Evolutionary conservation across 2,888 invertebrate species (phyloP), one percentile per base, ranked within the genome.

Genomic region (Drosophila merina): DNA sequence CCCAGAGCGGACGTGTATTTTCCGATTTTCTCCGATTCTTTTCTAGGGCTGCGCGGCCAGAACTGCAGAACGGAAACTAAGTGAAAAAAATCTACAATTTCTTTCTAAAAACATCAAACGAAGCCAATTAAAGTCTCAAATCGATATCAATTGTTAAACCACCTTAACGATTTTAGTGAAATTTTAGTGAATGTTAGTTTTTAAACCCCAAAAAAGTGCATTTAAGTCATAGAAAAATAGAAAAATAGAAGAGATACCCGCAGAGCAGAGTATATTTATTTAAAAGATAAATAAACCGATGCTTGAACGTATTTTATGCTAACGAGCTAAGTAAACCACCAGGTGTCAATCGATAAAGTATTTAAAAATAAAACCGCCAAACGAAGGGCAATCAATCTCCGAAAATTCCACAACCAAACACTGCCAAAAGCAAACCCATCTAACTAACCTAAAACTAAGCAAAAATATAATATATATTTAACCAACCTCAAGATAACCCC

Each of bases 1-100:
- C 74, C 76, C 77, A 79, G 88, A 83, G 81, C 88, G 89, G 89
- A 89, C 89, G 89, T 88, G 83, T 77, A 78, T 77, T 75, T 63
- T 48, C 42, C 57, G 58, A 57, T 69, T 52, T 50, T 70, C 42
- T 51, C 12, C 26, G 45, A 45, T 33, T 47, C 33, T 7, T 52
- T 40, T 3, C 62, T 7, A 38, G 47, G 50, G 31, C 9, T 40
- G 31, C 62, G 49, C 51, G 66, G 60, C 59, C 50, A 57, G 57
- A 73, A 69, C 48, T 80, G 72, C 72, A 75, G 64, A 72, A 57
- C 67, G 77, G 68, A 66, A 67, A 69, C 55, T 5, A 51, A 45
- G 14, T 7, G 10, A 28, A 59, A 25, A 50, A 38, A 36, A 31
- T 28, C 62, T 67, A 59, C 48, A 54, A 40, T 7, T 55, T 30